These are phyloP conservation scores for Eugnorisma glareosa DNA, from an alignment of 2,888 invertebrate species.

Conservation along the genomic window DNA sequence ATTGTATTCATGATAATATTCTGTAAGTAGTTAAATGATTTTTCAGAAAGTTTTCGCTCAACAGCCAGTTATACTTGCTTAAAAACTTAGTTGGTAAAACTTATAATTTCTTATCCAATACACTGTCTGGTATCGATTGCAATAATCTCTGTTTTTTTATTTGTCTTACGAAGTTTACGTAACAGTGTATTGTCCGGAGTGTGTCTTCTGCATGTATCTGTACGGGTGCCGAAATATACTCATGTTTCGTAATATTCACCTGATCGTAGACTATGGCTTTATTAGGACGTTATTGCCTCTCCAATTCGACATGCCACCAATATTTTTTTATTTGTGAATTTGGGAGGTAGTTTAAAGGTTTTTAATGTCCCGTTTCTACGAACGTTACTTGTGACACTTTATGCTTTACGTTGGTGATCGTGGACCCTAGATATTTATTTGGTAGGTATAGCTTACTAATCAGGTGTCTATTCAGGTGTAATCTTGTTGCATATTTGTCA, in stretches of 20 bases:
- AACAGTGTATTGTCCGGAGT: background rate
- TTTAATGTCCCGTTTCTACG: background rate
- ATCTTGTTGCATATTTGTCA: background rate
- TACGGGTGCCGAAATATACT: slow-evolving; percentile 40
- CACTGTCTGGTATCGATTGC: background rate
- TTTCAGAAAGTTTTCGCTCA: background rate
- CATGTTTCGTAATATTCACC: slow-evolving; percentile 64
- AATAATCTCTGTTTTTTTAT: background rate
- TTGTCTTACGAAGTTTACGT: background rate
- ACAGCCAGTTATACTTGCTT: background rate
- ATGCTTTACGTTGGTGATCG: background rate
- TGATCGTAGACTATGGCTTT: slow-evolving; percentile 64
- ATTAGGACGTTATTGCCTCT: slow-evolving; percentile 64
- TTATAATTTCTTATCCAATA: background rate
- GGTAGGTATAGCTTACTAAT: background rate
- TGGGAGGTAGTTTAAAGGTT: slow-evolving; percentile 11
- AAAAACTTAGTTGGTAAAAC: background rate
- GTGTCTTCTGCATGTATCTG: background rate
- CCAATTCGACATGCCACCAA: slow-evolving; percentile 45
- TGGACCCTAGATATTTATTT: background rate
- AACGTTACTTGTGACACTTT: background rate
- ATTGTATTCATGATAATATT: background rate
- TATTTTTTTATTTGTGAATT: slow-evolving; percentile 56
- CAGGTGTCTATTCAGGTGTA: background rate
- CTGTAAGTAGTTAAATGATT: background rate